Conservation (phyloP, 2,888 invertebrate species). For the Helobdella robusta region DNA sequence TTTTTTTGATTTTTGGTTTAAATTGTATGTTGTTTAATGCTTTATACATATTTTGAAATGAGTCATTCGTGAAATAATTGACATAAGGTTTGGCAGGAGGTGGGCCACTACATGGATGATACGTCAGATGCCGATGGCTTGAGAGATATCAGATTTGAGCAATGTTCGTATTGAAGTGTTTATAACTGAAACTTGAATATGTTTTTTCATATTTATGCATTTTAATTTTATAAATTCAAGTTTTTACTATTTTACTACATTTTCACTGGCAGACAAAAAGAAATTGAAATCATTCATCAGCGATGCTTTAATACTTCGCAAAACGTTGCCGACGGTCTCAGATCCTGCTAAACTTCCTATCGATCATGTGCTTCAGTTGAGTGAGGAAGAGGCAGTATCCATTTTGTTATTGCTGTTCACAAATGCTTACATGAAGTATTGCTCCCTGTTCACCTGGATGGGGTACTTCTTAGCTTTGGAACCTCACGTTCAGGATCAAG, state of each 20-base stretch:
- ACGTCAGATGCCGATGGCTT: conserved; percentile 6
- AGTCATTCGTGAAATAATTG: too few relatives aligned
- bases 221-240: not conserved
- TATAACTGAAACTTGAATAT: not conserved
- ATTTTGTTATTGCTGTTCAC: conserved; percentile 3
- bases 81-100: not conserved
- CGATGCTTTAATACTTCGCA: not conserved
- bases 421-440: conserved; percentile 7
- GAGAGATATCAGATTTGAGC: conserved; percentile 14
- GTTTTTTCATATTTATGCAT: not conserved
- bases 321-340: not conserved
- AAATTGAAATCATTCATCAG: not conserved
- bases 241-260: not conserved
- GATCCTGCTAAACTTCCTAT: not conserved
- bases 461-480: conserved; percentile 47
- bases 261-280: not conserved
- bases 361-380: not conserved
- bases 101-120: conserved; percentile 15
- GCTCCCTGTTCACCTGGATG: conserved; percentile 25
- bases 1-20: too few relatives aligned
- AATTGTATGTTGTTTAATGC: not conserved
- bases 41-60: too few relatives aligned
- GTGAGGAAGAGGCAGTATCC: not conserved
- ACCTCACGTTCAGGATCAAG: conserved; percentile 43
- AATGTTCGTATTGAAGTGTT: not conserved